phyloP scores from a whole-genome alignment of 2,888 invertebrate species.

The Vannuccia rotundouncinata region DNA sequence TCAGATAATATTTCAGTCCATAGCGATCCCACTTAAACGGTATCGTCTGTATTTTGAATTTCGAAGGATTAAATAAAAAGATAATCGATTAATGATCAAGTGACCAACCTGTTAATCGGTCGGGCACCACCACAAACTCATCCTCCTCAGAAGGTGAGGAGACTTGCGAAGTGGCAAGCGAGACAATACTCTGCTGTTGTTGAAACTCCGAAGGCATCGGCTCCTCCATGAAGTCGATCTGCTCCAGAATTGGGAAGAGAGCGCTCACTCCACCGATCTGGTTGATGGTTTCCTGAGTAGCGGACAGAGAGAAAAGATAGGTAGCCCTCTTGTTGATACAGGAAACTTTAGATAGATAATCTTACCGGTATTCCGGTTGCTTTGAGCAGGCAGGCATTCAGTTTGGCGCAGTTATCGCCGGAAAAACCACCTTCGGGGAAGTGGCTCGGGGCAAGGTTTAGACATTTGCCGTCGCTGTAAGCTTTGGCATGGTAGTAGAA shows the following conservation, averaged over 20 bases:
- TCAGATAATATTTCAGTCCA: too few species aligned
- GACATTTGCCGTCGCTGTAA: neutral
- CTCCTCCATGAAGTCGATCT: conserved; percentile 43
- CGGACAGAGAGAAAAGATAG: neutral
- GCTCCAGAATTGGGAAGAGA: conserved; percentile 62
- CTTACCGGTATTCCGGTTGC: conserved; percentile 2
- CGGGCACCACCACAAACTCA: conserved; percentile 10
- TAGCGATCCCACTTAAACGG: too few species aligned
- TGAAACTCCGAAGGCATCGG: neutral
- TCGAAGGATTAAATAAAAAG: too few species aligned
- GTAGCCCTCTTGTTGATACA: neutral
- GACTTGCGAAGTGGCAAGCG: neutral
- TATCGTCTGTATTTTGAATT: too few species aligned
- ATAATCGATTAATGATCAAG: too few species aligned
- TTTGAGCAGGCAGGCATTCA: neutral
- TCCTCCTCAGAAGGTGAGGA: neutral
- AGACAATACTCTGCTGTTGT: too few species aligned
- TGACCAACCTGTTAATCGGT: neutral
- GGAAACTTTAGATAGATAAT: neutral
- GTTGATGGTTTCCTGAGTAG: conserved; percentile 54
- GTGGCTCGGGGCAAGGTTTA: neutral
- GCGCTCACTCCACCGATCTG: conserved; percentile 63
- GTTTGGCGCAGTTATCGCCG: neutral
- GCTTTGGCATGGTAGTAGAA: conserved; percentile 31
- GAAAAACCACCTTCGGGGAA: neutral